Evolutionary conservation across 1,140 invertebrate genomes (phyloP).

Genomic region (Pseudomyrmex dendroicus): DNA sequence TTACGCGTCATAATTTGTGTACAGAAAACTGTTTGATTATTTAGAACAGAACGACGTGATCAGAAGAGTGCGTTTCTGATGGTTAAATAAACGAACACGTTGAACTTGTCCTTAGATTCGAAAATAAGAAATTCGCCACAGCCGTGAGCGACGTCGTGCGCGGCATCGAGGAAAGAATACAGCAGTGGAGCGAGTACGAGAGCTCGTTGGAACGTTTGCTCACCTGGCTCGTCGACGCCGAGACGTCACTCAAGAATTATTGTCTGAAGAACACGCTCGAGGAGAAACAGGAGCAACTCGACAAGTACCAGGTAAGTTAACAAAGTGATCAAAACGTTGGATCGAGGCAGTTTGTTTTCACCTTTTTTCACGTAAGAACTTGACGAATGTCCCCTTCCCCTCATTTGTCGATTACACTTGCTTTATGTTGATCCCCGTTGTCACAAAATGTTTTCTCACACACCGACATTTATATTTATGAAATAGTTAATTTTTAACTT

Average conservation of each 20-base stretch:
- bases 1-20: too few relatives aligned
- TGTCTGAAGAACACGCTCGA: constrained; percentile 92
- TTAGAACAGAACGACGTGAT: too few relatives aligned
- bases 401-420: background rate
- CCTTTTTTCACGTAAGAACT: background rate
- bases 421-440: too few relatives aligned
- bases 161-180: constrained; percentile 92
- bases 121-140: constrained; percentile 93
- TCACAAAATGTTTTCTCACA: too few relatives aligned
- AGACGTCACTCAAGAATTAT: constrained; percentile 95
- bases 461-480: too few relatives aligned
- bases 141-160: constrained; percentile 91
- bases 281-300: constrained; percentile 95
- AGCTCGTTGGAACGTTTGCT: constrained; percentile 93
- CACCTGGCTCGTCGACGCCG: constrained; percentile 94
- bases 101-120: constrained; percentile 84
- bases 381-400: background rate
- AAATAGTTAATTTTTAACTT: too few relatives aligned
- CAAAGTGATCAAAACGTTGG: too few relatives aligned
- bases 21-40: too few relatives aligned
- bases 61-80: too few relatives aligned
- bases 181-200: constrained; percentile 97
- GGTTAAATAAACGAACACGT: background rate
- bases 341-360: too few relatives aligned
- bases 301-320: constrained; percentile 93